phyloP scores from a whole-genome alignment of 2,888 invertebrate genomes.

The Caradrina clavipalpis region DNA sequence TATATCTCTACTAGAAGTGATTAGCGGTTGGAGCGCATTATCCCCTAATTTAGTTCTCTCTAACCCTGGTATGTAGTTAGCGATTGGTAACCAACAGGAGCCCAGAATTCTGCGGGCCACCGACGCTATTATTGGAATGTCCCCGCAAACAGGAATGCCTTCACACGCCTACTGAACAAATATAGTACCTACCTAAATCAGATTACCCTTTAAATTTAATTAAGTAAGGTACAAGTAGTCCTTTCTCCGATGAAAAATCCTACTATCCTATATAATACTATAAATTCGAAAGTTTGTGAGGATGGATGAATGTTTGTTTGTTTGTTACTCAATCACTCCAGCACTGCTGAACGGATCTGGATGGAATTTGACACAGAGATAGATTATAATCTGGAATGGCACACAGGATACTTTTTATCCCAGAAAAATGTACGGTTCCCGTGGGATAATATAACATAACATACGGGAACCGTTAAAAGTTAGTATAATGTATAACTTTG shows the following conservation, averaged over 20 bases:
- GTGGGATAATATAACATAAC: no score
- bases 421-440: no score
- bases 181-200: slow-evolving; percentile 3
- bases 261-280: no score
- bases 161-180: slow-evolving; percentile 18
- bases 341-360: no score
- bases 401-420: no score
- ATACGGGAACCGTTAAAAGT: no score
- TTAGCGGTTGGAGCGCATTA: slow-evolving; percentile 19
- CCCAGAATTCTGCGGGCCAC: slow-evolving; percentile 73
- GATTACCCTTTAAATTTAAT: slow-evolving; percentile 1
- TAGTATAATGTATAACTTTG: no score
- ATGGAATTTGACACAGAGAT: no score
- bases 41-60: slow-evolving; percentile 59
- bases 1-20: background rate
- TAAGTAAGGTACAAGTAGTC: background rate
- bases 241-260: background rate
- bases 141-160: slow-evolving; percentile 55
- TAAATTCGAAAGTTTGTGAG: no score
- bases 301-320: no score
- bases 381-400: no score
- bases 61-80: slow-evolving; percentile 59
- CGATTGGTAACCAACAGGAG: slow-evolving; percentile 63
- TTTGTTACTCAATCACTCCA: no score
- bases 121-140: slow-evolving; percentile 76